Conservation (phyloP, 1,140 invertebrate genomes). For the Drosophila santomea region DNA sequence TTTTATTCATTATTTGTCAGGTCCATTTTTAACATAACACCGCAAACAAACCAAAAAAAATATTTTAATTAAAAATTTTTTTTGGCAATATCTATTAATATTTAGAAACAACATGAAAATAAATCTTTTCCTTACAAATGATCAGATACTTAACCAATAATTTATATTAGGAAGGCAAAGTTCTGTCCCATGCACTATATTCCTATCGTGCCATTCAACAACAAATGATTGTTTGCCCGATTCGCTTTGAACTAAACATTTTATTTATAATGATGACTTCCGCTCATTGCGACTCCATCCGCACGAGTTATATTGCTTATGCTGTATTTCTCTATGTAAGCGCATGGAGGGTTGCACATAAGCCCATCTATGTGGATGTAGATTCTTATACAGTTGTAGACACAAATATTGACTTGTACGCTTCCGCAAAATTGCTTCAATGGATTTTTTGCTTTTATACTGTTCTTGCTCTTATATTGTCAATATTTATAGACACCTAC, state of each 20-base stretch:
- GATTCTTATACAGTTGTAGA: constrained; percentile 24
- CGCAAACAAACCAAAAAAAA: too few relatives aligned
- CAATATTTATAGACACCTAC: constrained; percentile 41
- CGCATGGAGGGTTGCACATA: not conserved
- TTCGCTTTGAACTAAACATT: constrained; percentile 68
- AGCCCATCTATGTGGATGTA: constrained; percentile 1
- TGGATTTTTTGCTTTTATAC: constrained; percentile 26
- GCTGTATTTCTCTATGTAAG: constrained; percentile 16
- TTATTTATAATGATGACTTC: constrained; percentile 81
- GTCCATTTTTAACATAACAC: too few relatives aligned
- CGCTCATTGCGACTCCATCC: constrained; percentile 43
- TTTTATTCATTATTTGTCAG: too few relatives aligned
- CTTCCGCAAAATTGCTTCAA: constrained; percentile 68
- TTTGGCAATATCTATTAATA: too few relatives aligned
- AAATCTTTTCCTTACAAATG: not conserved
- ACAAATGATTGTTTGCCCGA: constrained; percentile 64
- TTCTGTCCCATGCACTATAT: not conserved
- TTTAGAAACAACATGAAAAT: not conserved
- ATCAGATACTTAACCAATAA: not conserved
- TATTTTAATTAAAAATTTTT: too few relatives aligned
- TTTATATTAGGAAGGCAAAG: not conserved
- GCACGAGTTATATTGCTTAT: constrained; percentile 1
- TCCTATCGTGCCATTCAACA: constrained; percentile 23
- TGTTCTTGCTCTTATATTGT: constrained; percentile 17
- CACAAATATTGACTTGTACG: constrained; percentile 60